phyloP scores from a whole-genome alignment of 2,888 invertebrate genomes.

The Dynastes grantii region DNA sequence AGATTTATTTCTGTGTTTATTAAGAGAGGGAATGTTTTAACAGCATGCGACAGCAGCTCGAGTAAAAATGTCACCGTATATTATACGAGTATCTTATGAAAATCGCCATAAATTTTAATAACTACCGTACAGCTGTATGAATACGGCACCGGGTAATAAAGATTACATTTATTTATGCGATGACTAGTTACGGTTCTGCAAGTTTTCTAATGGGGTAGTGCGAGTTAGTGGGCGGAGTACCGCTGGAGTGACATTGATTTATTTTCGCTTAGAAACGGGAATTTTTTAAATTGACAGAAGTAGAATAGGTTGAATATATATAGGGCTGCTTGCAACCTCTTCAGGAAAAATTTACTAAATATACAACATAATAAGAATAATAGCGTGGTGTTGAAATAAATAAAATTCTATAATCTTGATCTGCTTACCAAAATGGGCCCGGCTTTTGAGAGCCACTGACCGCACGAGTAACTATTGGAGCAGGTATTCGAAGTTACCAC shows the following conservation, averaged over 20 bases:
- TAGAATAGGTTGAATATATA: background rate
- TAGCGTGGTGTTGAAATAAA: too few species aligned
- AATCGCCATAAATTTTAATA: conserved; percentile 41
- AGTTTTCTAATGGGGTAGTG: conserved; percentile 9
- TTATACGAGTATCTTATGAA: conserved; percentile 34
- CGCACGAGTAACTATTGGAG: too few species aligned
- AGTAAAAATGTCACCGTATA: conserved; percentile 36
- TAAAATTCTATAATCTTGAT: too few species aligned
- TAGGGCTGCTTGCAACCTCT: too few species aligned
- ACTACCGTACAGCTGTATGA: background rate
- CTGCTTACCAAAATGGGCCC: too few species aligned
- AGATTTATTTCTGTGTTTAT: conserved; percentile 23
- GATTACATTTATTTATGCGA: conserved; percentile 31
- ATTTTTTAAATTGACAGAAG: background rate
- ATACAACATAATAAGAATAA: too few species aligned
- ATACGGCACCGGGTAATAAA: conserved; percentile 17
- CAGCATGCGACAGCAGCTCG: conserved; percentile 1
- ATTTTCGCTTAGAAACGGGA: background rate
- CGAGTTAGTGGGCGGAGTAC: background rate
- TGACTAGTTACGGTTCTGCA: conserved; percentile 18
- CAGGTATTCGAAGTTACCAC: too few species aligned
- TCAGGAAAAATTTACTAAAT: too few species aligned
- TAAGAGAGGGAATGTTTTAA: conserved; percentile 17
- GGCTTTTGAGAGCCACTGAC: too few species aligned
- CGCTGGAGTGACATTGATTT: background rate